Evolutionary conservation across 2,113 vertebrate species (phyloP), one percentile per base, ranked within the genome.

Genomic region (Turdus rufiventris): DNA sequence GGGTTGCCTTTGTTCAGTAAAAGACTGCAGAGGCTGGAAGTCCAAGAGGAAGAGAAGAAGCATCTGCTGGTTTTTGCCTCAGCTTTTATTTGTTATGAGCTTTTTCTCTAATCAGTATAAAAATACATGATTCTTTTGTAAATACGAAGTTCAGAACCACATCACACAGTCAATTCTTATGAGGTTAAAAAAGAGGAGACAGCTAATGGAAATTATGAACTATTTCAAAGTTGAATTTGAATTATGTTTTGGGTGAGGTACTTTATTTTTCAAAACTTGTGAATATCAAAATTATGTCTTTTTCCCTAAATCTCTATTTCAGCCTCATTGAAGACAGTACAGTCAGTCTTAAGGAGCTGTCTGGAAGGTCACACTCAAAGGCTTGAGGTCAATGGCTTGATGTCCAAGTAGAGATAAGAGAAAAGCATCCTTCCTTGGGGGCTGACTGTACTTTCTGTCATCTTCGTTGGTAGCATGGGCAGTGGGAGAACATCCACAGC

Each of bases 221-320:
- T 51, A 26, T 63, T 96, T 96, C 43, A 79, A 93, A 84, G 36
- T 33, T 18, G 19, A 68, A 45, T 73, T 75, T 93, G 10, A 60
- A 43, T 13, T 28, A 6, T 62, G 4, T 72, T 92, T 93, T 50
- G 9, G 4, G 17, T 88, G 47, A 70, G 17, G 18, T 34, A 28
- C 34, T 58, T 43, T 45, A 13, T 38, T 91, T 95, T 91, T 74
- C 36, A 33, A 77, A 31, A 76, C 14, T 6, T 65, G 16, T 68
- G 18, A 63, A 54, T 73, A 56, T 77, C 10, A 2, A 47, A 89
- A 80, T 75, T 3, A 20, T 15, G 16, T 53, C 1, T 34, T 74
- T 65, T 61, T 45, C 56, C 23, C 11, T 56, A 20, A 54, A 31
- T 61, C 4, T 85, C 34, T 79, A 28, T 36, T 86, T 63, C 5